phyloP scores from a whole-genome alignment of 2,797 vertebrate genomes.

The Phoeniculus purpureus region DNA sequence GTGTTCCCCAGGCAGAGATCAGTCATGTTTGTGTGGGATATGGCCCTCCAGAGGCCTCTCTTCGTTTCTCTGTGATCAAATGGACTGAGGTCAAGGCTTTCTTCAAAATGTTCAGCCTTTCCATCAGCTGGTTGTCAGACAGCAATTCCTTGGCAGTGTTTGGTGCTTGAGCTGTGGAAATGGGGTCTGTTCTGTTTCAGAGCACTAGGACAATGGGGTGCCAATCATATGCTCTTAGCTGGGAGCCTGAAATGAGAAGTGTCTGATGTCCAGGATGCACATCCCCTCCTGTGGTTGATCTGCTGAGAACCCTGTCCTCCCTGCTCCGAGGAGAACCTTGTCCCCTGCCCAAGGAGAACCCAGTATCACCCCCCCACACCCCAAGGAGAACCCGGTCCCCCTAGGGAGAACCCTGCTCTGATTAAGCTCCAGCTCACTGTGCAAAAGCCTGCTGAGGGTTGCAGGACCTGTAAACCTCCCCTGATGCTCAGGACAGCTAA shows the following conservation, averaged over 20 bases:
- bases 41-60: not conserved
- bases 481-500: not conserved
- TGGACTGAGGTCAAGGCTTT: not conserved
- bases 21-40: fast-evolving
- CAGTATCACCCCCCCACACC: too few species aligned
- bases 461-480: not conserved
- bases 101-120: not conserved
- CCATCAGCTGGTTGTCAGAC: not conserved
- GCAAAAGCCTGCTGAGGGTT: too few species aligned
- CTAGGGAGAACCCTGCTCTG: too few species aligned
- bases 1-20: not conserved
- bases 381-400: too few species aligned
- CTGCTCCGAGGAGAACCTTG: too few species aligned
- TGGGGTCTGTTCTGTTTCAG: not conserved
- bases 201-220: not conserved
- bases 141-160: fast-evolving
- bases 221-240: not conserved
- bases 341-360: too few species aligned
- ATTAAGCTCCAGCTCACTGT: too few species aligned
- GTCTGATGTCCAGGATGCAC: not conserved
- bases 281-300: fast-evolving
- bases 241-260: not conserved
- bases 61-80: fast-evolving
- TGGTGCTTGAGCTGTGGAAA: not conserved
- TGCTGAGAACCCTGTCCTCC: too few species aligned